Conservation (phyloP, 1,140 invertebrate genomes). For the Callitettix versicolor region DNA sequence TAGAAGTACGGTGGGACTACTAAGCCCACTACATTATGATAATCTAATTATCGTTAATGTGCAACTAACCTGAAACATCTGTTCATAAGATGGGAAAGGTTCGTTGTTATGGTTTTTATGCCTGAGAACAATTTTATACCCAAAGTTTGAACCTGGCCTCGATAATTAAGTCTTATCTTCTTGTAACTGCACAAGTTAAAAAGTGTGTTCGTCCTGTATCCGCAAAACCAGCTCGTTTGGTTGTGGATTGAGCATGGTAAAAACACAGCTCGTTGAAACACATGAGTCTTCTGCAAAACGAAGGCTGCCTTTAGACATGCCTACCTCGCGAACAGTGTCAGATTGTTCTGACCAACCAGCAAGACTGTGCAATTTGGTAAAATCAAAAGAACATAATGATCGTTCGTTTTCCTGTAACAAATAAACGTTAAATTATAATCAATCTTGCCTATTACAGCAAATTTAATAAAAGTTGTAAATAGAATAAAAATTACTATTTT, state of each 20-base stretch:
- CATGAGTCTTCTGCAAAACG: slow-evolving; percentile 43
- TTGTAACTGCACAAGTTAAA: slow-evolving; percentile 39
- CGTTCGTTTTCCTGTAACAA: slow-evolving; percentile 4
- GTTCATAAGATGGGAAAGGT: slow-evolving; percentile 47
- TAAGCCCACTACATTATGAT: too few relatives aligned
- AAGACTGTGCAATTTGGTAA: slow-evolving; percentile 30
- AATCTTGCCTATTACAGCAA: too few relatives aligned
- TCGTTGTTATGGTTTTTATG: slow-evolving; percentile 45
- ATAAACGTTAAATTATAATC: too few relatives aligned
- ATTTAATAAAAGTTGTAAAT: too few relatives aligned
- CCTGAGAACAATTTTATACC: slow-evolving; percentile 49
- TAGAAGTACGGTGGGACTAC: too few relatives aligned
- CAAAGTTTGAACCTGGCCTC: slow-evolving; percentile 40
- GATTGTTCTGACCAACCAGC: slow-evolving; percentile 49
- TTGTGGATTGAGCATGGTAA: slow-evolving; percentile 55
- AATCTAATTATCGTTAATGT: too few relatives aligned
- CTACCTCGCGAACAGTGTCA: slow-evolving; percentile 49
- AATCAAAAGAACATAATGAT: slow-evolving; percentile 35
- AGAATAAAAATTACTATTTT: too few relatives aligned
- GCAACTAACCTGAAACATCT: slow-evolving; percentile 45
- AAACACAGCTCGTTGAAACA: slow-evolving; percentile 50
- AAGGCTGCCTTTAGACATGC: slow-evolving; percentile 54
- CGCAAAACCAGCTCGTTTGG: slow-evolving; percentile 59
- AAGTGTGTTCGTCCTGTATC: slow-evolving; percentile 37
- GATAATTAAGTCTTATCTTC: slow-evolving; percentile 41